phyloP scores from a whole-genome alignment of 2,888 invertebrate species.

The Panzeria rudis region DNA sequence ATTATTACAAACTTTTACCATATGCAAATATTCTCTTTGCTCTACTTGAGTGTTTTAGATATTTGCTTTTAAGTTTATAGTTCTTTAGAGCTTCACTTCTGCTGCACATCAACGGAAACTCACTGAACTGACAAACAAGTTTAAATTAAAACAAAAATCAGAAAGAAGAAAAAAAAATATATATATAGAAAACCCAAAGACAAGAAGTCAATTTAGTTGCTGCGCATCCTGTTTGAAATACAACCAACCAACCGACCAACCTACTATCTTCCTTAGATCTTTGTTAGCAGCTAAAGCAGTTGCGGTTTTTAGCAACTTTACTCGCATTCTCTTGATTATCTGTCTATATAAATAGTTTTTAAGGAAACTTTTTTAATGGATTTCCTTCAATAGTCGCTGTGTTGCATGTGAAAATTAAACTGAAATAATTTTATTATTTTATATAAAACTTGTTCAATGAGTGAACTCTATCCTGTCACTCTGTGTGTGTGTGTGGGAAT shows the following conservation, averaged over 20 bases:
- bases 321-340: slow-evolving; percentile 27
- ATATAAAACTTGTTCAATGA: slow-evolving; percentile 2
- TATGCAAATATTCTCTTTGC: slow-evolving; percentile 24
- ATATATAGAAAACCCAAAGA: slow-evolving; percentile 28
- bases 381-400: slow-evolving; percentile 49
- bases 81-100: slow-evolving; percentile 4
- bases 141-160: slow-evolving; percentile 26
- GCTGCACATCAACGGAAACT: slow-evolving; percentile 50
- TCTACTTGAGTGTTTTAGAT: slow-evolving; percentile 15
- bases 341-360: slow-evolving; percentile 12
- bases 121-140: slow-evolving; percentile 69
- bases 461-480: background rate
- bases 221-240: slow-evolving; percentile 50
- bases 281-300: slow-evolving; percentile 4
- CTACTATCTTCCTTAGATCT: slow-evolving; percentile 32
- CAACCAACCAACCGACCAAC: no score
- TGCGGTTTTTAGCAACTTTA: slow-evolving; percentile 10
- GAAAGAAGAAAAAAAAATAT: background rate
- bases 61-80: slow-evolving; percentile 40
- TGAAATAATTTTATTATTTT: slow-evolving; percentile 6
- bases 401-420: slow-evolving; percentile 7
- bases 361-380: slow-evolving; percentile 46
- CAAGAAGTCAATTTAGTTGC: slow-evolving; percentile 66
- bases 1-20: background rate
- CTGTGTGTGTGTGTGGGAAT: slow-evolving; percentile 10